Base-by-base conservation (phyloP, 2,888 invertebrate genomes). In the Epirrita christyi region DNA sequence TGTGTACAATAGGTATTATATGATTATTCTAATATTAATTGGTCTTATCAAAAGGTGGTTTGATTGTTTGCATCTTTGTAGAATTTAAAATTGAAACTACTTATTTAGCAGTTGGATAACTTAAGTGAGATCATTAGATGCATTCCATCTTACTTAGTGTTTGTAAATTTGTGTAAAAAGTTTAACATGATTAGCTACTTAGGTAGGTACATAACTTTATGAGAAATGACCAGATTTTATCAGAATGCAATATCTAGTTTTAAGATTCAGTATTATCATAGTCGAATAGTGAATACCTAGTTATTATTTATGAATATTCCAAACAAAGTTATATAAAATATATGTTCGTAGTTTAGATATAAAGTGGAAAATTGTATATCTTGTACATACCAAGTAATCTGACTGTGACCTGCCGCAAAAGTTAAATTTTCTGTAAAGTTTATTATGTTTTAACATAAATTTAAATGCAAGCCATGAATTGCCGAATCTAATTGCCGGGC, bases 141-240 rank as follows among this genome's bases (percentile, higher is more conserved):
- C 83, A 88, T 89, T 86, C 87, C 85, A 82, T 75, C 70, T 66
- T 61, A 44, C 44, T 71, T 68, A 67, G 70, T 74, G 64, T 75
- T 72, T 89, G 86, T 89, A 87, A 75, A 89, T 85, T 85, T 79
- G 74, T 88, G 85, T 89, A 88, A 75, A 89, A 85, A 85, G 76
- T 72, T 71, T 67, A 72, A 67, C 66, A 68, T 76, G 74, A 76
- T 74, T 72, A 74, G 76, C 51, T 61, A 51, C 47, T 77, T 81
- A 82, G 73, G 69, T 81, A 82, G 73, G 69, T 81, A 78, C 77
- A 73, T 79, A 81, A 76, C 77, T 78, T 83, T 87, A 86, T 85
- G 82, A 84, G 80, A 87, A 87, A 79, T 86, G 88, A 88, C 85
- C 90, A 92, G 88, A 91, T 89, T 90, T 88, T 91, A 92, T 91